Conservation (phyloP, 35 echinoderm and acorn worm species). For the Apostichopus japonicus region DNA sequence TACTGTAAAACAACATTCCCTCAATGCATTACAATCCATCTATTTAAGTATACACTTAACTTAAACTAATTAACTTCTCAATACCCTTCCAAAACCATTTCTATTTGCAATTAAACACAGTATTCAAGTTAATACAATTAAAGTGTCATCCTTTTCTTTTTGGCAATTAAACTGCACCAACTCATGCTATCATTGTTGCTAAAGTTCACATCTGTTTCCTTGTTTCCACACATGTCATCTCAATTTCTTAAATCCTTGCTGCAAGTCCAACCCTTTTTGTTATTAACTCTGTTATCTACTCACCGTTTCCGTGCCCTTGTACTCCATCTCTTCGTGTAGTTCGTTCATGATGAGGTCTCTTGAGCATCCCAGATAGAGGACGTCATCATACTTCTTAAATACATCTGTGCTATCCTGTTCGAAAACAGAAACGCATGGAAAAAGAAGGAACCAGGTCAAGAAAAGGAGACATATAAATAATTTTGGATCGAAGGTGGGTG, state of each 20-base stretch:
- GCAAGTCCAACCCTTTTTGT: neutral
- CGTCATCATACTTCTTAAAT: neutral
- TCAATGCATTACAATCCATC: too few relatives aligned
- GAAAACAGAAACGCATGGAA: neutral
- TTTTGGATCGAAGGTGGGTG: too few relatives aligned
- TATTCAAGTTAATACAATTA: too few relatives aligned
- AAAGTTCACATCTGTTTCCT: neutral
- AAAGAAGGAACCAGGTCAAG: too few relatives aligned
- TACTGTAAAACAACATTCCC: too few relatives aligned
- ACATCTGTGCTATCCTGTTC: neutral
- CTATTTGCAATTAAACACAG: too few relatives aligned
- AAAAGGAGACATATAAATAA: too few relatives aligned
- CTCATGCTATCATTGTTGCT: neutral
- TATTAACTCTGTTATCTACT: neutral
- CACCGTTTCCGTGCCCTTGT: neutral
- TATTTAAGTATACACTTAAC: too few relatives aligned
- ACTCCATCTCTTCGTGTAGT: neutral
- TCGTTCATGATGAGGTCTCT: constrained; percentile 19
- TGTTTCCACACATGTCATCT: neutral
- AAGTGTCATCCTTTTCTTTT: too few relatives aligned
- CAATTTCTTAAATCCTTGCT: neutral
- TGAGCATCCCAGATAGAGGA: neutral
- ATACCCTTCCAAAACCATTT: too few relatives aligned
- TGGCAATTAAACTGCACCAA: too few relatives aligned
- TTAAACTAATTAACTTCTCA: too few relatives aligned